Conservation (phyloP, 1,140 invertebrate genomes). For the Cataglyphis hispanica region DNA sequence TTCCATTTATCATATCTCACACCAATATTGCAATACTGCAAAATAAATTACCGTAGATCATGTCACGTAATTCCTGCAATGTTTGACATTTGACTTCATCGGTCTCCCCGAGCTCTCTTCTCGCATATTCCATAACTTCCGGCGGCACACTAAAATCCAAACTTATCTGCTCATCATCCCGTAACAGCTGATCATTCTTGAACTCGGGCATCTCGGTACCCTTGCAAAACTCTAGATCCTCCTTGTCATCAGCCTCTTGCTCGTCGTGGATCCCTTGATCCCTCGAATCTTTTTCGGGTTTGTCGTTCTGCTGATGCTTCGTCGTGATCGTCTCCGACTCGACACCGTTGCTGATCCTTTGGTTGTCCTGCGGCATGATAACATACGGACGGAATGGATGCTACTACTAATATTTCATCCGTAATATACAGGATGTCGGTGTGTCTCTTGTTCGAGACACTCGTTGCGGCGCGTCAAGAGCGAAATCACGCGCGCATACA, state of each 20-base stretch:
- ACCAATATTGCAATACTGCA: neutral
- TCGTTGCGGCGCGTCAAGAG: slow-evolving; percentile 9
- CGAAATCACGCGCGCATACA: slow-evolving; percentile 13
- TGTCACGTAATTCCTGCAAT: slow-evolving; percentile 90
- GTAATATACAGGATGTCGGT: neutral
- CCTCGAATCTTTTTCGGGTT: neutral
- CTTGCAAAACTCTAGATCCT: slow-evolving; percentile 20
- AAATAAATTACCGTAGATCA: slow-evolving; percentile 91
- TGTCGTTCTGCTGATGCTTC: neutral
- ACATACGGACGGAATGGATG: neutral
- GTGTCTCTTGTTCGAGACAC: neutral
- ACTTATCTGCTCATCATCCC: slow-evolving; percentile 82
- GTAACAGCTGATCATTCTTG: slow-evolving; percentile 72
- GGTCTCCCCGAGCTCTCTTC: slow-evolving; percentile 86
- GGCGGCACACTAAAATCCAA: slow-evolving; percentile 83
- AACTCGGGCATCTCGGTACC: slow-evolving; percentile 73
- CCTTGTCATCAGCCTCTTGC: slow-evolving; percentile 35
- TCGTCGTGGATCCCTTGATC: neutral
- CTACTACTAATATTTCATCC: neutral
- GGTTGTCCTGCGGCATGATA: slow-evolving; percentile 61
- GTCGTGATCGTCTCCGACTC: neutral
- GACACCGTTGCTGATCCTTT: neutral
- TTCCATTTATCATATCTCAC: neutral
- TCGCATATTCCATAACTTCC: slow-evolving; percentile 86
- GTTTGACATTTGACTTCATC: slow-evolving; percentile 88